Base-by-base conservation (phyloP, 2,113 vertebrate species). In the Oceanodroma tethys region DNA sequence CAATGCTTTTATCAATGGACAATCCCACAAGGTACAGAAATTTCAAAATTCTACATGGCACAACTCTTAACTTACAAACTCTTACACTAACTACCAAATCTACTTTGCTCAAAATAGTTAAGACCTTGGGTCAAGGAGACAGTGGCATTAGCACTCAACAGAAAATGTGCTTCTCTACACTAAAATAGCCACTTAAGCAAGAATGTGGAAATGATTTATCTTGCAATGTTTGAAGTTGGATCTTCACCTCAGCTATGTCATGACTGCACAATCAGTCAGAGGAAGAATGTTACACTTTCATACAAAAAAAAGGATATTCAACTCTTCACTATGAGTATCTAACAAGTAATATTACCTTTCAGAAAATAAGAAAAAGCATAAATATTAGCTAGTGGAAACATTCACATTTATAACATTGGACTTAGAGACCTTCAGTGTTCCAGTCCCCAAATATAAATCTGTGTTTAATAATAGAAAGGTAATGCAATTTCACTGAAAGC, bases 141-240 rank as follows among this genome's bases (percentile, higher is more conserved):
- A 74, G 92, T 76, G 65, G 94, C 96, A 95, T 97, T 98, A 98
- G 90, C 96, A 96, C 96, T 97, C 97, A 74, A 96, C 95, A 98
- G 98, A 98, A 99, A 99, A 99, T 98, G 98, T 98, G 98, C 98
- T 98, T 98, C 97, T 92, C 95, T 89, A 96, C 97, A 98, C 98
- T 98, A 98, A 99, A 99, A 99, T 94, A 98, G 98, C 98, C 98
- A 98, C 98, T 99, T 98, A 99, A 99, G 98, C 98, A 99, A 98
- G 98, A 99, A 98, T 98, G 98, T 97, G 97, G 97, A 98, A 96
- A 98, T 99, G 98, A 99, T 99, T 99, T 99, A 99, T 99, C 98
- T 99, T 98, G 97, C 97, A 97, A 92, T 97, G 96, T 78, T 93
- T 98, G 94, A 97, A 98, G 98, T 96, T 97, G 98, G 95, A 86